Evolutionary conservation across 1,140 invertebrate species (phyloP).

Genomic region (Drosophila pseudoobscura): DNA sequence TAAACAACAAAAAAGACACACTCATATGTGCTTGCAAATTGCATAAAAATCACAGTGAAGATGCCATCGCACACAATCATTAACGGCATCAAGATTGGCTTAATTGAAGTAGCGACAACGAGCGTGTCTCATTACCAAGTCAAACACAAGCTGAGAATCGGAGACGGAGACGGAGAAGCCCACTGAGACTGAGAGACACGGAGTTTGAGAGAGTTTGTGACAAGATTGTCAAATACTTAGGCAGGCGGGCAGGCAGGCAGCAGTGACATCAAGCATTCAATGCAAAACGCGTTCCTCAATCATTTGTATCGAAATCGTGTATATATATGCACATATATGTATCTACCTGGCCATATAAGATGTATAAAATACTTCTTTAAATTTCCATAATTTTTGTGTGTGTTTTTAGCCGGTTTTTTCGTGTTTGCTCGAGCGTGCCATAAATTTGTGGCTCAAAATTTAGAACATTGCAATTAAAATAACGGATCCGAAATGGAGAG

Average conservation of each 20-base stretch:
- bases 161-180: too few relatives aligned
- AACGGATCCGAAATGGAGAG: constrained; percentile 26
- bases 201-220: constrained; percentile 40
- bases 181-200: background rate
- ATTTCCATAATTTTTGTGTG: constrained; percentile 36
- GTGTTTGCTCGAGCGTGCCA: constrained; percentile 23
- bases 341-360: constrained; percentile 4
- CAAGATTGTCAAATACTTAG: constrained; percentile 69
- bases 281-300: constrained; percentile 57
- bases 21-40: constrained; percentile 13
- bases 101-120: constrained; percentile 65
- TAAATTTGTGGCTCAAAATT: constrained; percentile 47
- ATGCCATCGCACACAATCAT: constrained; percentile 36
- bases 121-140: constrained; percentile 69
- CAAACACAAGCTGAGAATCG: constrained; percentile 53
- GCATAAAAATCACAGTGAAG: constrained; percentile 17
- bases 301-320: constrained; percentile 12
- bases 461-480: constrained; percentile 63
- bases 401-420: constrained; percentile 36
- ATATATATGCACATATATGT: constrained; percentile 2
- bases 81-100: constrained; percentile 57
- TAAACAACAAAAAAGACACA: constrained; percentile 10
- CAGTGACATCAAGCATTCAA: constrained; percentile 55
- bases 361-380: constrained; percentile 42
- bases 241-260: constrained; percentile 19